Evolutionary conservation across 1,140 invertebrate species (phyloP).

Genomic region (Plutomurus gul): DNA sequence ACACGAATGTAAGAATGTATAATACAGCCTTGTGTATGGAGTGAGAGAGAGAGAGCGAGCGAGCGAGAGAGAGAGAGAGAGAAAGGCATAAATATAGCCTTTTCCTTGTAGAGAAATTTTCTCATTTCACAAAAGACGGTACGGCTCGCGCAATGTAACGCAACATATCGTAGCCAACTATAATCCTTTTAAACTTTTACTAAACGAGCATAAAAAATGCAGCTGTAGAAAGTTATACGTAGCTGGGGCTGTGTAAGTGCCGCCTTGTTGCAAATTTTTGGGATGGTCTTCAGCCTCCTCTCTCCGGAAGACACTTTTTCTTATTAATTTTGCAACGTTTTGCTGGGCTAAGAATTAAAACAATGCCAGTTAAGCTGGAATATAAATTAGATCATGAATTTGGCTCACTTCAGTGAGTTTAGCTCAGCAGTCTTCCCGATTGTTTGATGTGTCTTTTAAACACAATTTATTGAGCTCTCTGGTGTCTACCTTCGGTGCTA

Average conservation of each 20-base stretch:
- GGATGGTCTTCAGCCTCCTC: neutral
- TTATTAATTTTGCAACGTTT: slow-evolving; percentile 23
- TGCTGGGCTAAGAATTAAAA: neutral
- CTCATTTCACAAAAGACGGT: neutral
- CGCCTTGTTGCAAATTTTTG: neutral
- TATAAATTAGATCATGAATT: slow-evolving; percentile 44
- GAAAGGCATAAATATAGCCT: too few relatives aligned
- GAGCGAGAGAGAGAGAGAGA: too few relatives aligned
- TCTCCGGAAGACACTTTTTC: slow-evolving; percentile 13
- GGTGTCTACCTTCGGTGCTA: slow-evolving; percentile 21
- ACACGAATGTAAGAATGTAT: neutral
- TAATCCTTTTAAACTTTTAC: slow-evolving; percentile 14
- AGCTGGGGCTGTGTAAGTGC: neutral
- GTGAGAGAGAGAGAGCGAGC: too few relatives aligned
- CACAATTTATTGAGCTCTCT: slow-evolving; percentile 33
- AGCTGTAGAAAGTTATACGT: neutral
- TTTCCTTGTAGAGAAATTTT: neutral
- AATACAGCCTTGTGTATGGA: too few relatives aligned
- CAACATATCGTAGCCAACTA: slow-evolving; percentile 1
- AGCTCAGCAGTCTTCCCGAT: slow-evolving; percentile 17
- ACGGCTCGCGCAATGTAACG: neutral
- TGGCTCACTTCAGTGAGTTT: slow-evolving; percentile 4
- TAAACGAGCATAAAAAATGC: neutral
- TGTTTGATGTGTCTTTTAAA: slow-evolving; percentile 27
- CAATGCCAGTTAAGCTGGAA: slow-evolving; percentile 25